phyloP scores from a whole-genome alignment of 2,888 invertebrate species.

The Icerya purchasi region DNA sequence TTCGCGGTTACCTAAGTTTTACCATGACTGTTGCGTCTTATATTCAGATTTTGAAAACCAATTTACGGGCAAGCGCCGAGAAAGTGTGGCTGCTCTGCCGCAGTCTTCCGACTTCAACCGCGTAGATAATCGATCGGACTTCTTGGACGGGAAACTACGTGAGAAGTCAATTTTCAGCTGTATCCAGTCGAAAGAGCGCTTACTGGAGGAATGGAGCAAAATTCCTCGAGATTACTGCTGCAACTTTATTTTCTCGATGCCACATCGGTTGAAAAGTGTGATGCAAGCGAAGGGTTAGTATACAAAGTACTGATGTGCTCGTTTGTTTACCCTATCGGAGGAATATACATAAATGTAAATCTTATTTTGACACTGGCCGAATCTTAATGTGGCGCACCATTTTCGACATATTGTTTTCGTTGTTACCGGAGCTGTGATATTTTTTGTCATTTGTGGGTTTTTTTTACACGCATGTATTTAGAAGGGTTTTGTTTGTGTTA shows the following conservation, averaged over 20 bases:
- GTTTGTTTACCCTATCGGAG: background rate
- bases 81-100: background rate
- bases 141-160: background rate
- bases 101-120: background rate
- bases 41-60: no score
- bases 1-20: no score
- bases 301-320: background rate
- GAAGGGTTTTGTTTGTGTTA: background rate
- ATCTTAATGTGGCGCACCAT: background rate
- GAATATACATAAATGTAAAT: no score
- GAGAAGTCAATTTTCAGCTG: background rate
- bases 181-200: no score
- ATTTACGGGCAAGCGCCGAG: no score
- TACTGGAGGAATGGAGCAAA: background rate
- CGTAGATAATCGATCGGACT: background rate
- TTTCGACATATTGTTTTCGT: background rate
- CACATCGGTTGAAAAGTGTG: background rate
- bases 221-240: background rate
- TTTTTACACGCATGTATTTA: background rate
- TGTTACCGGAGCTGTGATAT: background rate
- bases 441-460: background rate
- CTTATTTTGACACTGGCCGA: background rate
- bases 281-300: background rate
- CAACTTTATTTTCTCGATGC: no score
- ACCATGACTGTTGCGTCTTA: no score